Percentiles rank a stretch among this genome's conserved stretches.
phyloP scores from a whole-genome alignment of 2,888 invertebrate genomes.

The Erynnis tages region DNA sequence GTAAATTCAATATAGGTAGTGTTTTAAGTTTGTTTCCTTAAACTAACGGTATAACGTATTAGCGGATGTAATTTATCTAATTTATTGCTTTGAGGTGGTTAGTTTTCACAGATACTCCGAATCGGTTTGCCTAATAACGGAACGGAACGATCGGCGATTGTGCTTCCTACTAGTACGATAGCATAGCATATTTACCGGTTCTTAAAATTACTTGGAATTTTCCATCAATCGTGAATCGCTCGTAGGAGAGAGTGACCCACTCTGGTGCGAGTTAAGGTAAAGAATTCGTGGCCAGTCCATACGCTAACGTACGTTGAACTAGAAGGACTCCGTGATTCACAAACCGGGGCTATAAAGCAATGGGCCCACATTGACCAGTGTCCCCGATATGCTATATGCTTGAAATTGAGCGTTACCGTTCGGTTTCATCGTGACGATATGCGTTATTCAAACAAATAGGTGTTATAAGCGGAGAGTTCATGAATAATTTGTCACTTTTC shows the following conservation, averaged over 20 bases:
- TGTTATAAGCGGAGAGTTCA: background rate
- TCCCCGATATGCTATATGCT: background rate
- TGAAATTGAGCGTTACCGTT: too few species aligned
- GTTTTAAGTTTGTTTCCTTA: too few species aligned
- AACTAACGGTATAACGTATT: too few species aligned
- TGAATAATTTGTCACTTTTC: too few species aligned
- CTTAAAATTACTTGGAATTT: background rate
- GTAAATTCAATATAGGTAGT: too few species aligned
- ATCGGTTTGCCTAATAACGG: too few species aligned
- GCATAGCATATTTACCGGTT: background rate
- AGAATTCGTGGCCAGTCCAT: constrained; percentile 9
- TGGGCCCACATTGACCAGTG: constrained; percentile 19
- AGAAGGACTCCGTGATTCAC: constrained; percentile 31
- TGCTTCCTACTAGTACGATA: too few species aligned
- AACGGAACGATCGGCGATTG: too few species aligned
- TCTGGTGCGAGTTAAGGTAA: constrained; percentile 1
- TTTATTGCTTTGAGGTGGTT: too few species aligned
- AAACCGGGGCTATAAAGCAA: constrained; percentile 33
- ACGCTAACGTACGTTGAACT: constrained; percentile 2
- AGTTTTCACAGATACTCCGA: too few species aligned
- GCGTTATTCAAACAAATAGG: background rate
- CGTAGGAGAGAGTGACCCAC: constrained; percentile 11
- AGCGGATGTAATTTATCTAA: too few species aligned
- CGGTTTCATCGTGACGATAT: background rate
- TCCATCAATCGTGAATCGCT: background rate